Evolutionary conservation across 2,113 vertebrate species (phyloP).

Genomic region (Ctenodactylus gundi): DNA sequence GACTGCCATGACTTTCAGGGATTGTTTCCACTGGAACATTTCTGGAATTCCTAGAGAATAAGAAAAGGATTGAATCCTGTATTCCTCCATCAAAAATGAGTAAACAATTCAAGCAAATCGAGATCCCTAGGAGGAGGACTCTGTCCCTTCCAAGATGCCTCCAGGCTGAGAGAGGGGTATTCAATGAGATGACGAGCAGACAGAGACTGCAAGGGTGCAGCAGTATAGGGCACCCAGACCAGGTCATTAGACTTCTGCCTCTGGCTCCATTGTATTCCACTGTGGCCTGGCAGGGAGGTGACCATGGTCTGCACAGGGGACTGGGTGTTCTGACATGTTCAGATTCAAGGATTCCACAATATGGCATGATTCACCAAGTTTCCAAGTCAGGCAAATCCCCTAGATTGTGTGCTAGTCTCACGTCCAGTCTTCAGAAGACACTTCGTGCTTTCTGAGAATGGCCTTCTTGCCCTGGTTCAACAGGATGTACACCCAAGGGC

Average conservation of each 20-base stretch:
- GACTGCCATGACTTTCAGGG: neutral
- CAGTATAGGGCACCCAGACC: neutral
- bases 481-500: neutral
- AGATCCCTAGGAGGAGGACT: neutral
- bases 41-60: neutral
- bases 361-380: neutral
- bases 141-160: neutral
- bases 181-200: neutral
- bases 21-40: neutral
- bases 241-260: neutral
- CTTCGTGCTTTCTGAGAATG: neutral
- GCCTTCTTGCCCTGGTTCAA: neutral
- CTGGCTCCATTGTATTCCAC: neutral
- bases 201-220: neutral
- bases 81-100: neutral
- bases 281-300: neutral
- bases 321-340: neutral
- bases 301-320: accelerated
- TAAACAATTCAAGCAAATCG: neutral
- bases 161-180: neutral
- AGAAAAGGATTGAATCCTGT: neutral
- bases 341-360: neutral
- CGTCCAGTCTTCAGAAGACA: neutral
- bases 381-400: neutral
- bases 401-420: neutral